phyloP scores from a whole-genome alignment of 1,140 invertebrate genomes.

The Drosophila dunni region DNA sequence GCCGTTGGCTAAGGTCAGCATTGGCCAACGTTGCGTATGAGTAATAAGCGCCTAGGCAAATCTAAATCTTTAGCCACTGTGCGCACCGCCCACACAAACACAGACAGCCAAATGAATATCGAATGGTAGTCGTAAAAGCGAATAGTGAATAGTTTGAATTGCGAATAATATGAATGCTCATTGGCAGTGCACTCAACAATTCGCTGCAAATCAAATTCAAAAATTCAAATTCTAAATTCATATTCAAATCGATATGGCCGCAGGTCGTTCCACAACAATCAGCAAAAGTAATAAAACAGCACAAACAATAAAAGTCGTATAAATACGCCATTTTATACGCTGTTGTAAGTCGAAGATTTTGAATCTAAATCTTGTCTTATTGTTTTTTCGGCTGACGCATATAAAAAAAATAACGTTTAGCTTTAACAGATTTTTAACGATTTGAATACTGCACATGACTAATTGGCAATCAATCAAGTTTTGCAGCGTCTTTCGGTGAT shows the following conservation, averaged over 20 bases:
- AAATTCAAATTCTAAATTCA: constrained; percentile 18
- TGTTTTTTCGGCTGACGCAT: constrained; percentile 39
- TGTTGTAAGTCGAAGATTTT: not conserved
- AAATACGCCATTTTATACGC: constrained; percentile 22
- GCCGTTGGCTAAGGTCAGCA: constrained; percentile 51
- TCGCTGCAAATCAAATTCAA: constrained; percentile 36
- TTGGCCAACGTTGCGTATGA: constrained; percentile 56
- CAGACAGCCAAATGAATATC: not conserved
- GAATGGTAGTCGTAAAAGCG: no score
- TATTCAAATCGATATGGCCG: constrained; percentile 42
- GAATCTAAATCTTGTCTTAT: not conserved
- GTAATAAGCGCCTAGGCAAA: constrained; percentile 38
- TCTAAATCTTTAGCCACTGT: constrained; percentile 44
- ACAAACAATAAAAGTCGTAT: not conserved
- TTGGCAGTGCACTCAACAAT: constrained; percentile 12
- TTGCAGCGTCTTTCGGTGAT: constrained; percentile 52
- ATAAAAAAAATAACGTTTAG: constrained; percentile 17
- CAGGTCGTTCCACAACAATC: constrained; percentile 31
- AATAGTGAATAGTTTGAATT: constrained; percentile 16
- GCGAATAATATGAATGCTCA: constrained; percentile 25
- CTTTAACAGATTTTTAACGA: constrained; percentile 36
- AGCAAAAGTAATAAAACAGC: constrained; percentile 15
- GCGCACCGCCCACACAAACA: constrained; percentile 35
- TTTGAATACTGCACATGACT: constrained; percentile 65
- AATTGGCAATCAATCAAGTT: constrained; percentile 76